Evolutionary conservation across 2,888 invertebrate species (phyloP), one percentile per base, ranked within the genome.

Genomic region (Agonopterix heracliana): DNA sequence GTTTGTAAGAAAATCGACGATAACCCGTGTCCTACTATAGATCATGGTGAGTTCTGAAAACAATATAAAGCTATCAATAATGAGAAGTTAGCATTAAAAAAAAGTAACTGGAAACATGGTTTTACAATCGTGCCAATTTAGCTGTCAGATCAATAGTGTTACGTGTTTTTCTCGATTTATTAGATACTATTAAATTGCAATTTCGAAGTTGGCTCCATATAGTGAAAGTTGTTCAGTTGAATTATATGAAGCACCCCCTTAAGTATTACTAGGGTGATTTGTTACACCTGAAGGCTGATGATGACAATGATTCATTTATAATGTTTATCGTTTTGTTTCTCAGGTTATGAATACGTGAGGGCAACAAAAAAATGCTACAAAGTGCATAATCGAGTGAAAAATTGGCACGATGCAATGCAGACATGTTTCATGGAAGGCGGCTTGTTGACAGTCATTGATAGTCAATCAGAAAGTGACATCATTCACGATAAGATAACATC

Each of bases 341-440:
- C 54, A 68, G 68, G 51, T 2, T 68, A 68, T 41, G 47, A 36
- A 8, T 65, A 60, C 44, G 17, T 45, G 0, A 52, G 57, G 46
- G 49, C 54, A n/a, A 49, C 52, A 0, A 58, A 54, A 9, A 64
- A 62, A 50, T 66, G 66, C 49, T 62, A 61, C 45, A 66, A 66
- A 46, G 44, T 59, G 0, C 59, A 63, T 17, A 49, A 54, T 9
- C 49, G 51, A 1, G 13, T 13, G 8, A 56, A 49, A 44, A 54
- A 53, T 9, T 66, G 64, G 64, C 41, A 50, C 1, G 56, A 57
- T 11, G 61, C 66, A 1, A 49, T 59, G 54, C 54, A 61, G 11
- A 62, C 61, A 1, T 66, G 66, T 44, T 55, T 49, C 40, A 60
- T 62, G 60, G 66, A 66, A 54, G 66, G 66, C 0, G 63, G 59